These are phyloP conservation scores for Grantiella picta DNA, from an alignment of 2,113 vertebrate genomes.

Conservation along the genomic window DNA sequence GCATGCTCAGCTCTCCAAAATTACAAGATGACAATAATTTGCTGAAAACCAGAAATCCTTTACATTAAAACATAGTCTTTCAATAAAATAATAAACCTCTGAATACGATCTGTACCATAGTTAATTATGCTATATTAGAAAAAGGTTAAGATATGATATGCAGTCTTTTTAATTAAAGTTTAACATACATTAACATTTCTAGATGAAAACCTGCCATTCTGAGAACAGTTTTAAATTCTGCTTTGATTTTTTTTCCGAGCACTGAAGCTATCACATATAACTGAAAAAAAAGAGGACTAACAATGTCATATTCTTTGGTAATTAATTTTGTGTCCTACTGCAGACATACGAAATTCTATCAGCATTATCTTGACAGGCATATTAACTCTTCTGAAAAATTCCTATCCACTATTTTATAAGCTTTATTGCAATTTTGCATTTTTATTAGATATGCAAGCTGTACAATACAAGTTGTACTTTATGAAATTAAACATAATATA, in stretches of 20 bases:
- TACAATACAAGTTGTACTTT: neutral
- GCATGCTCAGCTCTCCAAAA: neutral
- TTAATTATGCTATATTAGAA: conserved; percentile 62
- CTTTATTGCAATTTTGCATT: conserved; percentile 14
- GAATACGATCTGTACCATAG: conserved; percentile 24
- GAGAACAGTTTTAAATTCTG: conserved; percentile 69
- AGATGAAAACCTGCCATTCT: conserved; percentile 74
- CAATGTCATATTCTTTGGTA: conserved; percentile 41
- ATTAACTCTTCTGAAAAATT: conserved; percentile 31
- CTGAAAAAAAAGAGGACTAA: conserved; percentile 57
- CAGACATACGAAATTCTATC: conserved; percentile 50
- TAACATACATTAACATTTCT: conserved; percentile 74
- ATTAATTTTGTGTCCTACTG: conserved; percentile 43
- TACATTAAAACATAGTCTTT: conserved; percentile 42
- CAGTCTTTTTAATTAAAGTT: conserved; percentile 76
- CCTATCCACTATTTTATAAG: neutral
- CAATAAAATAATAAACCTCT: conserved; percentile 37
- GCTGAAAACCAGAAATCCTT: conserved; percentile 32
- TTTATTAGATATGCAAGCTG: neutral
- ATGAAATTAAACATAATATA: neutral
- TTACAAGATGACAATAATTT: neutral
- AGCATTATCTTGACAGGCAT: conserved; percentile 38
- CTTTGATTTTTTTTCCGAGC: conserved; percentile 67
- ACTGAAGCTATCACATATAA: conserved; percentile 51
- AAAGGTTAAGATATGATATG: conserved; percentile 65